Evolutionary conservation across 35 echinoderm and acorn worm genomes (phyloP), one percentile per base, ranked within the genome.

Genomic region (Ophiothrix spiculata): DNA sequence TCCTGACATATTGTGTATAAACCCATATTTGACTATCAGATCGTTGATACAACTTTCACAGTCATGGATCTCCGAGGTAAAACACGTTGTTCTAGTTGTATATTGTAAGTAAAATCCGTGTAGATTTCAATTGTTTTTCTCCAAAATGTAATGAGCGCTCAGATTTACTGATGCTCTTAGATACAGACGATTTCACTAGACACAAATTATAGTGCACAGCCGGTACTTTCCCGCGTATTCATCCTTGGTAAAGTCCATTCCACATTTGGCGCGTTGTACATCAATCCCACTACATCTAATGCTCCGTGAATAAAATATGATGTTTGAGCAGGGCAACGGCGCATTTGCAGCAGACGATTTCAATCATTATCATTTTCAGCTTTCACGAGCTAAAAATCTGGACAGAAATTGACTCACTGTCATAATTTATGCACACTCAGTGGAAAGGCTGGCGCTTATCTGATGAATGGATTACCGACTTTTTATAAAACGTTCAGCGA

Each of bases 301-400:
- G 60, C 60, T 28, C 60, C 3, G 60, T 69, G 60, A 69, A 69
- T 69, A 69, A 69, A 69, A 69, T 28, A 69, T 69, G 60, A 69
- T 69, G 60, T 69, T 69, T 12, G 16, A n/a, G 60, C 60, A 69
- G 60, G 6, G 19, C 42, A 10, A 69, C 16, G 6, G 19, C 42
- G 6, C 42, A 49, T 19, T 49, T 19, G 42, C 19, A 10, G 60
- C 60, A 69, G 60, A 69, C 60, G 60, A 69, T n/a, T n/a, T n/a
- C 25, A 28, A 69, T 6, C 60, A 69, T 69, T 69, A 69, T 69
- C 60, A 69, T 69, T 69, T 69, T 69, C n/a, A n/a, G n/a, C 29
- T n/a, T 69, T 54, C 21, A 11, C 21, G 45, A 8, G 29, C 3
- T 2, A 15, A 15, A 10, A 69, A 69, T 69, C 60, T 6, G 16